Evolutionary conservation across 2,113 vertebrate genomes (phyloP).

Genomic region (western clawed frog (Xenopus tropicalis)): DNA sequence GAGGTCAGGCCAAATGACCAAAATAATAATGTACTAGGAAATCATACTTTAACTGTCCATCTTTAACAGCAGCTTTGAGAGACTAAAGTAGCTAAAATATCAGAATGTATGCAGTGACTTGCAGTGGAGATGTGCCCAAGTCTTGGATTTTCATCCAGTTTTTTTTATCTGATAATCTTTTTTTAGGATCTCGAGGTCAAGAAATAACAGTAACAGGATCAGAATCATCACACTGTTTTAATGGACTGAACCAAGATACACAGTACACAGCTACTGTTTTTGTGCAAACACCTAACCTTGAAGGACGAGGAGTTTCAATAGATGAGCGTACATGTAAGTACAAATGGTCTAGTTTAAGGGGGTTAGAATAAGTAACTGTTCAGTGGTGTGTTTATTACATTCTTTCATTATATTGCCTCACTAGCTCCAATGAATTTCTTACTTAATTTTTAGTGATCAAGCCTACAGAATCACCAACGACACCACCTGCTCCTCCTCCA

Average conservation of each 20-base stretch:
- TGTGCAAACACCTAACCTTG: constrained; percentile 92
- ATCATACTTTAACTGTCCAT: too few relatives aligned
- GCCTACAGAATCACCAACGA: constrained; percentile 84
- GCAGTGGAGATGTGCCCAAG: too few relatives aligned
- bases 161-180: not conserved
- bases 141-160: too few relatives aligned
- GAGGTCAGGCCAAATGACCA: too few relatives aligned
- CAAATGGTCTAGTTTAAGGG: not conserved
- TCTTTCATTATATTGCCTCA: too few relatives aligned
- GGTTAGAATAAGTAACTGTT: too few relatives aligned
- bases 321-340: constrained; percentile 80
- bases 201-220: constrained; percentile 90
- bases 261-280: constrained; percentile 81
- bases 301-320: constrained; percentile 82
- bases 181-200: constrained; percentile 77
- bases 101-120: too few relatives aligned
- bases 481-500: constrained; percentile 84
- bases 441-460: constrained; percentile 72
- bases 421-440: not conserved
- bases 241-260: constrained; percentile 80
- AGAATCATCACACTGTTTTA: constrained; percentile 87
- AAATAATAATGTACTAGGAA: too few relatives aligned
- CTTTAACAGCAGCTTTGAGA: too few relatives aligned
- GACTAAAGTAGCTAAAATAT: too few relatives aligned
- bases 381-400: too few relatives aligned